Conservation (phyloP, 1,140 invertebrate species). For the Magallana gigas region DNA sequence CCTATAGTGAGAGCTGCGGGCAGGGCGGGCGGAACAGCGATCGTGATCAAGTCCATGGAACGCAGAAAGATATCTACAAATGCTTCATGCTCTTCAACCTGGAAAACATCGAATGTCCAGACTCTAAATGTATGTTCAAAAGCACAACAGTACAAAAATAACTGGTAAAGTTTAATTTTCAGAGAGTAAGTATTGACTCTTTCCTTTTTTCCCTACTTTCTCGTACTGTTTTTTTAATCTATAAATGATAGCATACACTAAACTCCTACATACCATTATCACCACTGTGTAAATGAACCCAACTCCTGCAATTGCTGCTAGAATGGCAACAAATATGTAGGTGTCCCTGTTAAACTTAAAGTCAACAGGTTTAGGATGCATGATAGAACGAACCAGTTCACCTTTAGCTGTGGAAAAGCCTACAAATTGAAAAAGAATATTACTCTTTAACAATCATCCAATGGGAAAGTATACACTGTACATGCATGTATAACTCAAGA, state of each 20-base stretch:
- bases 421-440: slow-evolving; percentile 23
- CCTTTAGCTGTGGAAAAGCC: slow-evolving; percentile 95
- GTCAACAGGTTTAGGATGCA: slow-evolving; percentile 94
- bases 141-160: too few relatives aligned
- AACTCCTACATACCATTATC: slow-evolving; percentile 85
- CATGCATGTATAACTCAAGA: too few relatives aligned
- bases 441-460: too few relatives aligned
- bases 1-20: slow-evolving; percentile 97
- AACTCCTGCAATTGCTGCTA: slow-evolving; percentile 87
- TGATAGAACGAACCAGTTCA: slow-evolving; percentile 91
- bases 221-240: neutral
- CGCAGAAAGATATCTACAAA: slow-evolving; percentile 84
- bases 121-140: too few relatives aligned
- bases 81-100: slow-evolving; percentile 81
- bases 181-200: neutral
- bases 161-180: too few relatives aligned
- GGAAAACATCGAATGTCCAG: slow-evolving; percentile 14
- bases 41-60: slow-evolving; percentile 94
- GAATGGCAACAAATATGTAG: slow-evolving; percentile 92
- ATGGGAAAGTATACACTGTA: too few relatives aligned
- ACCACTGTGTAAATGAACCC: slow-evolving; percentile 92
- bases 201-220: neutral
- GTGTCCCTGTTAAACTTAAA: slow-evolving; percentile 95
- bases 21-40: slow-evolving; percentile 95
- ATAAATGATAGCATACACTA: too few relatives aligned